Percentiles rank a stretch among this genome's conserved stretches.
These are phyloP conservation scores for Climacteris rufus DNA, from an alignment of 2,113 vertebrate species.

Conservation along the genomic window DNA sequence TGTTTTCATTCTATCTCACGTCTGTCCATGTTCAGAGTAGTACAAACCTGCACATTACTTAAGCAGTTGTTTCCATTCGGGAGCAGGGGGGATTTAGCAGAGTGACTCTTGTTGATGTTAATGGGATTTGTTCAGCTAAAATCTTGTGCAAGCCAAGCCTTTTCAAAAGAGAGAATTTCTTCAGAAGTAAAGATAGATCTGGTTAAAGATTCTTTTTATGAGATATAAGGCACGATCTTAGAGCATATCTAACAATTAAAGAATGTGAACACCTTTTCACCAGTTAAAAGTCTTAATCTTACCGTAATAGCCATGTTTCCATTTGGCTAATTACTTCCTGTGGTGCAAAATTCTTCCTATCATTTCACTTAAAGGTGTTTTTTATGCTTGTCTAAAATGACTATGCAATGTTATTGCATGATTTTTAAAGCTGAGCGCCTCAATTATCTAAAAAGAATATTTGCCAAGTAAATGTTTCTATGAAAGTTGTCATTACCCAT, in stretches of 20 bases:
- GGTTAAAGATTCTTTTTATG: constrained; percentile 36
- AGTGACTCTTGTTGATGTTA: not conserved
- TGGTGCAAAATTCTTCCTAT: constrained; percentile 22
- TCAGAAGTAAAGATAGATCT: constrained; percentile 26
- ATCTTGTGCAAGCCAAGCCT: not conserved
- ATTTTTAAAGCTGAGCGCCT: constrained; percentile 10
- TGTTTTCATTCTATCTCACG: not conserved
- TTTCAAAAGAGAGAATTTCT: constrained; percentile 35
- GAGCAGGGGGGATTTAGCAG: not conserved
- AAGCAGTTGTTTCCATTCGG: not conserved
- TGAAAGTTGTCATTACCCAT: constrained; percentile 4
- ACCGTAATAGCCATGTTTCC: constrained; percentile 12
- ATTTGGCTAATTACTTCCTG: constrained; percentile 39
- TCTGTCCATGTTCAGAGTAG: not conserved
- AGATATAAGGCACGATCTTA: constrained; percentile 30
- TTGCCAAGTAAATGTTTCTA: constrained; percentile 45
- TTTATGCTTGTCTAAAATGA: constrained; percentile 1
- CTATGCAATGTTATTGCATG: not conserved
- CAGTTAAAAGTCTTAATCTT: not conserved
- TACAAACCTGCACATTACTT: not conserved
- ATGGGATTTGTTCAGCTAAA: constrained; percentile 34
- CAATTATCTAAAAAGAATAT: constrained; percentile 48
- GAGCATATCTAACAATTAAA: constrained; percentile 15
- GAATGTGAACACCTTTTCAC: not conserved
- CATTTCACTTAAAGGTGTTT: constrained; percentile 23